Evolutionary conservation across 1,140 invertebrate species (phyloP).

Genomic region (Sipha flava): DNA sequence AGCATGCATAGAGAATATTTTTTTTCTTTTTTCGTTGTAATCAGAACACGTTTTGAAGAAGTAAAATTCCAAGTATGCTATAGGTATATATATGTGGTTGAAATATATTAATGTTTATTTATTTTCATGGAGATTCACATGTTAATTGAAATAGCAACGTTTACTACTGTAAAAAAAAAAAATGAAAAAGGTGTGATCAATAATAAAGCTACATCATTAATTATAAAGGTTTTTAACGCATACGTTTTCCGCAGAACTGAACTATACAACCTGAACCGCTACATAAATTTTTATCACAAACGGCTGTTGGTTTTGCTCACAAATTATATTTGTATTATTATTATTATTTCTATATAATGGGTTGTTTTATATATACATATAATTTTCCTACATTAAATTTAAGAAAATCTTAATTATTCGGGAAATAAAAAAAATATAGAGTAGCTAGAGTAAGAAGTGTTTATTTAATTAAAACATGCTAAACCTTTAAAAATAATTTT

Average conservation of each 20-base stretch:
- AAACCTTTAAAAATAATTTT: not conserved
- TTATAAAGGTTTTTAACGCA: not conserved
- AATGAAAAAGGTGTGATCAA: not conserved
- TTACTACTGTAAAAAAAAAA: no score
- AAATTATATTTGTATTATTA: not conserved
- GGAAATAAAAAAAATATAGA: not conserved
- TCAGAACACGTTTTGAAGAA: no score
- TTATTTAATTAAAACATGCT: not conserved
- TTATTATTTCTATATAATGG: not conserved
- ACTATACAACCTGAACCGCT: not conserved
- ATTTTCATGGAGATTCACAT: no score
- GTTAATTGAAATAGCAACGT: no score
- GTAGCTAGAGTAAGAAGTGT: not conserved
- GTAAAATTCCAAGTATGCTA: no score
- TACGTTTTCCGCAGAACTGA: not conserved
- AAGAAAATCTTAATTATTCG: not conserved
- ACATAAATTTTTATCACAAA: not conserved
- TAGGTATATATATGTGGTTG: no score
- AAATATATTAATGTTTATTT: no score
- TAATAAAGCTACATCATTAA: not conserved
- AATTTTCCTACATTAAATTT: not conserved
- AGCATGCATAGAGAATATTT: not conserved
- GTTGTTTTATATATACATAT: not conserved
- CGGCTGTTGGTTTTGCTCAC: not conserved
- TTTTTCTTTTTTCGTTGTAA: no score